A percentile compares a stretch with the other conserved stretches of the same genome.
These are phyloP conservation scores for Astreopora myriophthalma DNA, from an alignment of 64 coral and sea anemone genomes.

Conservation along the genomic window DNA sequence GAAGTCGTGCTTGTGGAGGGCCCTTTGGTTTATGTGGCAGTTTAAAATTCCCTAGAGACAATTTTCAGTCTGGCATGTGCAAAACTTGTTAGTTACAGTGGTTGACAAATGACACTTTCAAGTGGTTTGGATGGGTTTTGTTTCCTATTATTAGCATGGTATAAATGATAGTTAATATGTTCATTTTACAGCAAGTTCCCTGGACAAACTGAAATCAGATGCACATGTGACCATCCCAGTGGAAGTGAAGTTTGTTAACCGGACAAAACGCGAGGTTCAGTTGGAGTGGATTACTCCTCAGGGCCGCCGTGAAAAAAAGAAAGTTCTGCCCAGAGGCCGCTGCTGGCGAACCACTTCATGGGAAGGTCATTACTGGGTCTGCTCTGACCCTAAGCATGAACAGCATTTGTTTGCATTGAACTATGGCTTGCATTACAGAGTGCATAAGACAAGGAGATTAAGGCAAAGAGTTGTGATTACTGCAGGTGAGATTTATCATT, in stretches of 20 bases:
- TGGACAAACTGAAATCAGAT: slow-evolving; percentile 18
- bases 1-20: no score
- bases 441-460: slow-evolving; percentile 23
- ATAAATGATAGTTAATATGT: background rate
- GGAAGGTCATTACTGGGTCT: slow-evolving; percentile 72
- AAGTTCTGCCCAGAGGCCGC: slow-evolving; percentile 26
- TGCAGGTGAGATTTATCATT: slow-evolving; percentile 27
- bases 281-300: slow-evolving; percentile 60
- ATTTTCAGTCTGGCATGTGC: no score
- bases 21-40: no score
- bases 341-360: slow-evolving; percentile 67
- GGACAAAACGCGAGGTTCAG: slow-evolving; percentile 52
- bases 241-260: slow-evolving; percentile 73
- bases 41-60: no score
- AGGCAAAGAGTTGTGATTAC: slow-evolving; percentile 64
- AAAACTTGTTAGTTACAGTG: no score
- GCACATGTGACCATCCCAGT: slow-evolving; percentile 21
- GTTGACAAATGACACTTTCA: no score
- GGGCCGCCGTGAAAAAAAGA: slow-evolving; percentile 53
- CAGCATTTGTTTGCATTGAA: slow-evolving; percentile 61
- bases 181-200: slow-evolving; percentile 26
- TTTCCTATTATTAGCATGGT: no score
- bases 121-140: no score
- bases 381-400: slow-evolving; percentile 48
- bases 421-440: slow-evolving; percentile 48